A percentile compares a stretch with the other conserved stretches of the same genome.
These are phyloP conservation scores for Latrodectus geometricus DNA, from an alignment of 1,140 invertebrate species.

Conservation along the genomic window DNA sequence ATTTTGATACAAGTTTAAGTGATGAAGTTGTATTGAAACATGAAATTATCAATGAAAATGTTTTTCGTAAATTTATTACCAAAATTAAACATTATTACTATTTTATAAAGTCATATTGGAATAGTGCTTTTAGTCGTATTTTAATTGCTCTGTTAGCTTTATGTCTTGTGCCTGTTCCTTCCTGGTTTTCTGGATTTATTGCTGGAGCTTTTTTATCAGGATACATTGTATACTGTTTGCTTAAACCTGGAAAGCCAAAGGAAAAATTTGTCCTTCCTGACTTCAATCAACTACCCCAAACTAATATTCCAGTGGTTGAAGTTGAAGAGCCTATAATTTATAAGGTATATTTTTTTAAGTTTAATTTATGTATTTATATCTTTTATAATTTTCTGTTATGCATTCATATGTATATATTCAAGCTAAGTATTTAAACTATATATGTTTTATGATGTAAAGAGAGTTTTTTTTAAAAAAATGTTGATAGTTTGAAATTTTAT, in stretches of 20 bases:
- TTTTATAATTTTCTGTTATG: neutral
- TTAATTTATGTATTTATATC: neutral
- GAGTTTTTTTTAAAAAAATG: neutral
- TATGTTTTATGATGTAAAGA: no score
- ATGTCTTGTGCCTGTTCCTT: constrained; percentile 40
- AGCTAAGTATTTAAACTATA: neutral
- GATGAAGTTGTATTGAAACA: neutral
- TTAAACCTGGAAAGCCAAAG: constrained; percentile 30
- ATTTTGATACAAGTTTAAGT: no score
- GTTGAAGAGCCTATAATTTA: constrained; percentile 45
- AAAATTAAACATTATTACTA: constrained; percentile 10
- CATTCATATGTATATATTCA: neutral
- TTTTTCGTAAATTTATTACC: no score
- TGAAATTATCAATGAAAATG: no score
- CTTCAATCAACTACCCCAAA: constrained; percentile 18
- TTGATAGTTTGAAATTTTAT: neutral
- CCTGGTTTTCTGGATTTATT: constrained; percentile 51
- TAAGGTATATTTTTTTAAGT: constrained; percentile 28
- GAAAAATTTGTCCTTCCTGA: constrained; percentile 36
- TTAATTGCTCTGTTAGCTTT: constrained; percentile 41
- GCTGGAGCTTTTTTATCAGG: constrained; percentile 53
- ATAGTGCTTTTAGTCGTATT: constrained; percentile 31
- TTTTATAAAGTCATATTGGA: constrained; percentile 44
- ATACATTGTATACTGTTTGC: constrained; percentile 38
- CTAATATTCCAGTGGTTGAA: constrained; percentile 38